Evolutionary conservation across 2,888 invertebrate genomes (phyloP).

Genomic region (Campoplex nolae): DNA sequence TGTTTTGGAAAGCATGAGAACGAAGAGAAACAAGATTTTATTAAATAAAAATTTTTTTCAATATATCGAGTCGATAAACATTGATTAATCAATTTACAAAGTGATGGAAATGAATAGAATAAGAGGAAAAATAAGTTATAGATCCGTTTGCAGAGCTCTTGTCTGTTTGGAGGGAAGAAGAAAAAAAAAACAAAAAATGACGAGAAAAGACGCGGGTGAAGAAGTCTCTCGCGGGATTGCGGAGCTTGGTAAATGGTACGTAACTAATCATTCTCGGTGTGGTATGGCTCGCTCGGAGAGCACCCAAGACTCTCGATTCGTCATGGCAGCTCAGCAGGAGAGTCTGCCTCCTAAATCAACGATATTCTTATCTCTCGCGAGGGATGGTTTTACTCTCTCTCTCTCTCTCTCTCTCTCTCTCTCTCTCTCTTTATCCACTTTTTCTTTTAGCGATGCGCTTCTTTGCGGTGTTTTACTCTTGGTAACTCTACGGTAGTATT

Average conservation of each 20-base stretch:
- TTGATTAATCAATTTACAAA: background rate
- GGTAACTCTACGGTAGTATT: slow-evolving; percentile 28
- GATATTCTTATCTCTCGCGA: slow-evolving; percentile 67
- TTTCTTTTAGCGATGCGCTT: slow-evolving; percentile 34
- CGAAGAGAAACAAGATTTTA: background rate
- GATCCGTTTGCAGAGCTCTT: background rate
- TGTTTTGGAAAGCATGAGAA: background rate
- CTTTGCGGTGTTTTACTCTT: slow-evolving; percentile 26
- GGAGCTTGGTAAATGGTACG: slow-evolving; percentile 68
- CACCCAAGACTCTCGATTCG: slow-evolving; percentile 65
- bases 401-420: slow-evolving; percentile 32
- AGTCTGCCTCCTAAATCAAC: slow-evolving; percentile 68
- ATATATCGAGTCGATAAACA: background rate
- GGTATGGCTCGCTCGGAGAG: slow-evolving; percentile 59
- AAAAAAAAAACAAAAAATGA: background rate
- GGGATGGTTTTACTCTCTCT: slow-evolving; percentile 35
- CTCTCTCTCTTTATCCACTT: slow-evolving; percentile 18
- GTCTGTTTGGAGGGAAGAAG: background rate
- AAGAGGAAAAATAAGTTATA: background rate
- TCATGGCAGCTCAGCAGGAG: slow-evolving; percentile 70
- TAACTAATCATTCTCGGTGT: slow-evolving; percentile 70
- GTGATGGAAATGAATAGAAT: background rate
- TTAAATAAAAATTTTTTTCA: background rate
- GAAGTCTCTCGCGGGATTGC: slow-evolving; percentile 59
- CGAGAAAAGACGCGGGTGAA: slow-evolving; percentile 29